Conservation (phyloP, 2,797 vertebrate genomes). For the Microtus agrestis region DNA sequence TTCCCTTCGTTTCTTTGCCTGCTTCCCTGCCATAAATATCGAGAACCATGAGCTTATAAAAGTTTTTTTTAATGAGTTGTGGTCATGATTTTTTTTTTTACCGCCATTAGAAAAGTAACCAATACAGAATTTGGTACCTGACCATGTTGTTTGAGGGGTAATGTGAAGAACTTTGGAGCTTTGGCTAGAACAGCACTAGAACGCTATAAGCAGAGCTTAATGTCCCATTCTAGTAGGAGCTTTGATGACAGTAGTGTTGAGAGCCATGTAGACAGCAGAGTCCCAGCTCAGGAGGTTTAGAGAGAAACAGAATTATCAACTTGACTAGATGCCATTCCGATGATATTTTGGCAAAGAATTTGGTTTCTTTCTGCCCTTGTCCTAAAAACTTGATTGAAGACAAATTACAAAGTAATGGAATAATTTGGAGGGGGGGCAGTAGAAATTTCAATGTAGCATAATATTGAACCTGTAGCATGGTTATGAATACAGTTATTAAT, state of each 20-base stretch:
- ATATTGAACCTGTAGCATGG: background rate
- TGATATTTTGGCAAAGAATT: background rate
- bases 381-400: background rate
- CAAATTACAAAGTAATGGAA: background rate
- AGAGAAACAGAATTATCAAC: background rate
- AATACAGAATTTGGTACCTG: background rate
- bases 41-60: background rate
- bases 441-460: background rate
- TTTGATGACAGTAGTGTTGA: background rate
- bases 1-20: background rate
- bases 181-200: background rate
- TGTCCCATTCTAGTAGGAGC: background rate
- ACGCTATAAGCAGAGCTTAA: background rate
- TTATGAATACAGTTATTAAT: background rate
- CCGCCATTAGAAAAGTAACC: background rate
- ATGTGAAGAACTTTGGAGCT: background rate
- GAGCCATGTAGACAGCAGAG: background rate
- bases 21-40: background rate
- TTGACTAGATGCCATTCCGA: background rate
- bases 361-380: background rate
- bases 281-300: background rate
- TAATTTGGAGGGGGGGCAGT: background rate
- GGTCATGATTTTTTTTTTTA: background rate
- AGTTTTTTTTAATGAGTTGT: background rate
- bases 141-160: background rate